Evolutionary conservation across 2,797 vertebrate genomes (phyloP).

Genomic region (Catharus ustulatus): DNA sequence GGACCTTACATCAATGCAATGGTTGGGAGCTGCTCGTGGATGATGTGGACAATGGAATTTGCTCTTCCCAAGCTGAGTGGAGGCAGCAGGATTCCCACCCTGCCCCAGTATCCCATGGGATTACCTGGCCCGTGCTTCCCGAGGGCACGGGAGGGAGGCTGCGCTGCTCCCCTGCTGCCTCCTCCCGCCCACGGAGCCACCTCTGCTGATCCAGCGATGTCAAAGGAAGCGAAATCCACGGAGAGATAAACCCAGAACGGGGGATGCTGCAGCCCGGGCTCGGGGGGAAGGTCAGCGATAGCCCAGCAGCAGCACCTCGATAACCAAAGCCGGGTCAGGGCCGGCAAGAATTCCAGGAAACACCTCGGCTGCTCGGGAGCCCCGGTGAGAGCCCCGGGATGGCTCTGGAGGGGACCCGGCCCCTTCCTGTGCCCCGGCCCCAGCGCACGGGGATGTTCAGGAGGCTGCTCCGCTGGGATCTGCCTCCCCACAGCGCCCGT

Average conservation of each 20-base stretch:
- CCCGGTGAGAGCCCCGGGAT: background rate
- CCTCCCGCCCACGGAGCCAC: conserved; percentile 43
- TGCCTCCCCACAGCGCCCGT: background rate
- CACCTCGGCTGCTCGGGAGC: conserved; percentile 42
- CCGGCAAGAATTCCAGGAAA: conserved; percentile 73
- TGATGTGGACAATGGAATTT: background rate
- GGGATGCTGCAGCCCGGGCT: background rate
- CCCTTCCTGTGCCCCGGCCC: conserved; percentile 20
- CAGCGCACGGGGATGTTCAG: background rate
- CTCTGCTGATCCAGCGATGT: conserved; percentile 38
- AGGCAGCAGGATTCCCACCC: background rate
- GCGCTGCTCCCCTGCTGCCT: background rate
- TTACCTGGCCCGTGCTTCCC: background rate
- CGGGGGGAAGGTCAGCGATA: background rate
- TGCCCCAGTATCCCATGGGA: background rate
- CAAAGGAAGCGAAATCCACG: conserved; percentile 65
- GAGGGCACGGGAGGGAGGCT: background rate
- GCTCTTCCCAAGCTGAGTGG: background rate
- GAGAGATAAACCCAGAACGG: conserved; percentile 14
- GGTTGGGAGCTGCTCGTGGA: background rate
- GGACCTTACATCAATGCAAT: rapidly evolving
- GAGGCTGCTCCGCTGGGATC: conserved; percentile 39
- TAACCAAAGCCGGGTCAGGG: conserved; percentile 57
- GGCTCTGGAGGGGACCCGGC: background rate
- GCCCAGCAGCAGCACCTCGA: background rate